Percentiles rank a stretch among this genome's conserved stretches.
Conservation (phyloP, 2,797 vertebrate genomes). For the Falco biarmicus region DNA sequence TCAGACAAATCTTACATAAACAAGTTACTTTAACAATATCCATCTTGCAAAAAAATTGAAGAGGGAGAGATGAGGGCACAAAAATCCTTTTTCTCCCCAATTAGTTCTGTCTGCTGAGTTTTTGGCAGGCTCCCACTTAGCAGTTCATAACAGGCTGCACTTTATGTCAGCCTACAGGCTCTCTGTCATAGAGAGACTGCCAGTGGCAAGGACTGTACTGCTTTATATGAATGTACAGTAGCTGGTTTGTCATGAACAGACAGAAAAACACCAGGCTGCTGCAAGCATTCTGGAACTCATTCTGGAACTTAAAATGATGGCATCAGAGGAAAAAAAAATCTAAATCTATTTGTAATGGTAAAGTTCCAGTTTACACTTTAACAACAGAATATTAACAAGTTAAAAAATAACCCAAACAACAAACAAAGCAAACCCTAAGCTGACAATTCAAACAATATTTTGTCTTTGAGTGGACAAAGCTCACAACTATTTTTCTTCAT, state of each 20-base stretch:
- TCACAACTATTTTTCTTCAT: neutral
- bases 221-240: conserved; percentile 84
- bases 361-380: conserved; percentile 19
- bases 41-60: conserved; percentile 79
- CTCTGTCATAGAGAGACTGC: conserved; percentile 80
- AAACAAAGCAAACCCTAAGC: neutral
- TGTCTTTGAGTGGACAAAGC: neutral
- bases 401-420: neutral
- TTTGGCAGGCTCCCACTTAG: conserved; percentile 87
- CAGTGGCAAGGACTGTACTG: conserved; percentile 81
- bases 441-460: neutral
- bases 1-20: conserved; percentile 80
- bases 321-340: conserved; percentile 52
- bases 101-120: conserved; percentile 93
- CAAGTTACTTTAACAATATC: conserved; percentile 78
- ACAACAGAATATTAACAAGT: neutral
- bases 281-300: conserved; percentile 59
- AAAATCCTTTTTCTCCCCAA: conserved; percentile 82
- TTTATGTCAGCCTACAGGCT: conserved; percentile 83
- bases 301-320: conserved; percentile 59
- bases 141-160: conserved; percentile 88
- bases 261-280: conserved; percentile 68
- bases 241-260: conserved; percentile 79
- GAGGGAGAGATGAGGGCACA: conserved; percentile 78
- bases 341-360: conserved; percentile 30